Evolutionary conservation across 2,888 invertebrate genomes (phyloP), one percentile per base, ranked within the genome.

Genomic region (Cerastis leucographa): DNA sequence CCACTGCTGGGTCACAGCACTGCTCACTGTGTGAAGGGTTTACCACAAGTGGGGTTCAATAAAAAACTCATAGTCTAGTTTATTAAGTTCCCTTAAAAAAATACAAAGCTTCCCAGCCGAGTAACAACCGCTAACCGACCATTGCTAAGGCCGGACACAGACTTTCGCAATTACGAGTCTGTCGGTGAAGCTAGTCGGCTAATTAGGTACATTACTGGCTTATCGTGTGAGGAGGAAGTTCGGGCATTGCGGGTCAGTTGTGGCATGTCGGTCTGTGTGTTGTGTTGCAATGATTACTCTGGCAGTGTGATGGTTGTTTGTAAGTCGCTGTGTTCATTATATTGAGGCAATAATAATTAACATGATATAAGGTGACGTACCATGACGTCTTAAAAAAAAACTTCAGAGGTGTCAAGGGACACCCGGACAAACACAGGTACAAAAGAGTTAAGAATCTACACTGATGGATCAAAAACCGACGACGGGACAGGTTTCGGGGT

Each of bases 191-290:
- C 83, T 44, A 73, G 44, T 66, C 62, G 64, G 35, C 69, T 81
- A 84, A 84, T 84, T 85, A 78, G 72, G 49, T 64, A 67, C 81
- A 74, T 84, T 81, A 81, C 81, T 59, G 69, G 85, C 85, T 81
- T 84, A 81, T 84, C 85, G 78, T 81, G 71, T 69, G 68, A 74
- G 14, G 69, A 72, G 78, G 61, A 84, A 74, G 81, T 72, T 83
- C 29, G 66, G 69, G 54, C 51, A 66, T 76, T 35, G 64, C 22
- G 71, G 80, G 84, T 71, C 71, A 84, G 68, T 76, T 76, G 54
- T 56, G 76, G 74, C 9, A 12, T 75, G 64, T 68, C 25, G 35
- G 64, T 68, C 17, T n/a, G 44, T 64, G 42, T 61, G 70, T 56
- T 61, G 11, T 42, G 22, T 46, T 44, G 40, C 2, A 44, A 68